These are phyloP conservation scores for Lates japonicus DNA, from an alignment of 2,797 vertebrate genomes.

Conservation along the genomic window DNA sequence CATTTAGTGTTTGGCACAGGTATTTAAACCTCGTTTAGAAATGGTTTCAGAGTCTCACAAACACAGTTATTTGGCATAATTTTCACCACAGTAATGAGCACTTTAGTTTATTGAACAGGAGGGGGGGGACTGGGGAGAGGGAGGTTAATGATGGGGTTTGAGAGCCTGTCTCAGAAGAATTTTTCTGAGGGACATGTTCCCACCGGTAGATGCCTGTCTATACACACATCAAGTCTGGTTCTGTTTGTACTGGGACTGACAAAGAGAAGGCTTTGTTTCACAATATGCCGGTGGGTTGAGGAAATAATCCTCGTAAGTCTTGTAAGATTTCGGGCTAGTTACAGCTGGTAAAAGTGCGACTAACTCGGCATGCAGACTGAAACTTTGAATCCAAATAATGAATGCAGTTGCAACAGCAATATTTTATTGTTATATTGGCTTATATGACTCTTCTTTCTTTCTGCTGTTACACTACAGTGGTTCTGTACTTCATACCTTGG, in stretches of 20 bases:
- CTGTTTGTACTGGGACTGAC: slow-evolving; percentile 66
- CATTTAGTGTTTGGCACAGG: not conserved
- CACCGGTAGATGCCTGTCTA: slow-evolving; percentile 76
- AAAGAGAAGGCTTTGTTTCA: slow-evolving; percentile 79
- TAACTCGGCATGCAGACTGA: slow-evolving; percentile 28
- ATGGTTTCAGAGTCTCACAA: slow-evolving; percentile 44
- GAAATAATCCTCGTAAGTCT: slow-evolving; percentile 46
- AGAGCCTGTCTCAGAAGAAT: slow-evolving; percentile 57
- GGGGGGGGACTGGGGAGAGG: slow-evolving; percentile 23
- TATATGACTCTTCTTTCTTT: not conserved
- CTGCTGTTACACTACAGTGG: not conserved
- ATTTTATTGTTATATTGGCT: not conserved
- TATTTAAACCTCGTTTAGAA: slow-evolving; percentile 32
- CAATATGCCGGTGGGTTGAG: slow-evolving; percentile 57
- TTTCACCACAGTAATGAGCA: slow-evolving; percentile 56
- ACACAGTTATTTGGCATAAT: slow-evolving; percentile 61
- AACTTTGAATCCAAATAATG: slow-evolving; percentile 14
- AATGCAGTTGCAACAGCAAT: slow-evolving; percentile 18
- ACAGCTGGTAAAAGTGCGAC: slow-evolving; percentile 36
- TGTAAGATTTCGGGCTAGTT: slow-evolving; percentile 42
- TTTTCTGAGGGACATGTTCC: slow-evolving; percentile 74
- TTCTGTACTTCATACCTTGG: slow-evolving; percentile 22
- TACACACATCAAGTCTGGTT: slow-evolving; percentile 69
- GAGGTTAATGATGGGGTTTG: slow-evolving; percentile 68
- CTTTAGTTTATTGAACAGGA: slow-evolving; percentile 47